Percentiles rank a stretch among this genome's conserved stretches.
Evolutionary conservation across 2,888 invertebrate species (phyloP).

Genomic region (Cremastinae sp.): DNA sequence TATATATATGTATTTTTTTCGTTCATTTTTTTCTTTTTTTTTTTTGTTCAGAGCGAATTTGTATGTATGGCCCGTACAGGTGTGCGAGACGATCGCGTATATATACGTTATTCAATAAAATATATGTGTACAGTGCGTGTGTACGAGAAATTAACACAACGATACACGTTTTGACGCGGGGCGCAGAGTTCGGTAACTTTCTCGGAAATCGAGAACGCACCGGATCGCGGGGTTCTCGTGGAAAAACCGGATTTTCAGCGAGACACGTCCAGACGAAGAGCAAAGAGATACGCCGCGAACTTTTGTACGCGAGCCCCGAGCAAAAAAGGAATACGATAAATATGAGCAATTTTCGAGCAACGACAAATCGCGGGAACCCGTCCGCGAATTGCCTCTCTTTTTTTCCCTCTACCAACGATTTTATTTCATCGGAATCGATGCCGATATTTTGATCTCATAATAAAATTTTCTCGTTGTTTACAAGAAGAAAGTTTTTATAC

Average conservation of each 20-base stretch:
- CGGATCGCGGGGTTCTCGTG: slow-evolving; percentile 44
- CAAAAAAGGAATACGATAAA: slow-evolving; percentile 21
- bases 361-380: slow-evolving; percentile 48
- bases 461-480: no score
- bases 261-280: slow-evolving; percentile 42
- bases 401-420: no score
- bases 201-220: slow-evolving; percentile 62
- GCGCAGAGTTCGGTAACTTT: slow-evolving; percentile 61
- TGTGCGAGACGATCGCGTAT: slow-evolving; percentile 35
- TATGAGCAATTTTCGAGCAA: slow-evolving; percentile 47
- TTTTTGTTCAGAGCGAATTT: neutral
- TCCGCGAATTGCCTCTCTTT: neutral
- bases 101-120: slow-evolving; percentile 25
- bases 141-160: slow-evolving; percentile 8
- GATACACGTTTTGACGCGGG: slow-evolving; percentile 13
- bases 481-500: no score
- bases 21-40: neutral
- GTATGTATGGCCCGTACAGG: slow-evolving; percentile 2
- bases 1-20: neutral
- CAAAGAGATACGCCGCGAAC: slow-evolving; percentile 50
- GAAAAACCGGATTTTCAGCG: slow-evolving; percentile 57
- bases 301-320: slow-evolving; percentile 5
- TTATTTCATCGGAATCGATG: no score
- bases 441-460: no score
- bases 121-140: slow-evolving; percentile 14